Evolutionary conservation across 2,888 invertebrate genomes (phyloP), one percentile per base, ranked within the genome.

Genomic region (Synanthedon tipuliformis): DNA sequence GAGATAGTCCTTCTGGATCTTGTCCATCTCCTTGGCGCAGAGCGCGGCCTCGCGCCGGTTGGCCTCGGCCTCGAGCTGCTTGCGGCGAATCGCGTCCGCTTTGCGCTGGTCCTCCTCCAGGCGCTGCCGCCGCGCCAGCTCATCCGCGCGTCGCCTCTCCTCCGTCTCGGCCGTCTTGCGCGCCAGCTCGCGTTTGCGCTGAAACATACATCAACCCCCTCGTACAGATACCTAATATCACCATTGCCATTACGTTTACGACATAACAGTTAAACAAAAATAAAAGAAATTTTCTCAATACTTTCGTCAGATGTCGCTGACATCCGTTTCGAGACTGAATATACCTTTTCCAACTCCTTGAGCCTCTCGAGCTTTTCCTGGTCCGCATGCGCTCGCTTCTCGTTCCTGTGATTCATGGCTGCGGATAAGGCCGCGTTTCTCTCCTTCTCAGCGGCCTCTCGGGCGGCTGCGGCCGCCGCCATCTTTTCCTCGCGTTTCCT

Each of bases 401-500:
- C 88, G 13, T 73, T 75, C 1, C 87, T 69, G 7, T 88, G 89
- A 2, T 72, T 57, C 0, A 84, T 86, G 3, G 87, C 77, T 0
- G 79, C 73, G 53, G 70, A 60, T 55, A 78, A 57, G 11, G 69
- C 71, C 0, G 66, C 66, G 0, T 56, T 57, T 0, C 86, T 54
- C n/a, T 77, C 78, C 0, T 58, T 54, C 53, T 85, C 84, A 0
- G 84, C 84, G 0, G 70, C 69, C 5, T 66, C 66, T 0, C 86
- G 63, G 0, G 78, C 80, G 0, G 80, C 88, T 0, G 89, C 90
- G 2, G 89, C 90, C 0, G 85, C 74, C 50, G 79, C 81, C 89
- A 89, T 76, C 51, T 90, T 90, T 58, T 90, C 88, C 63, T 90
- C 89, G 1, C 90, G 81, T 57, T 81, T 83, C 8, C 85, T 86